Evolutionary conservation across 2,888 invertebrate species (phyloP).

Genomic region (Plebejus anna): DNA sequence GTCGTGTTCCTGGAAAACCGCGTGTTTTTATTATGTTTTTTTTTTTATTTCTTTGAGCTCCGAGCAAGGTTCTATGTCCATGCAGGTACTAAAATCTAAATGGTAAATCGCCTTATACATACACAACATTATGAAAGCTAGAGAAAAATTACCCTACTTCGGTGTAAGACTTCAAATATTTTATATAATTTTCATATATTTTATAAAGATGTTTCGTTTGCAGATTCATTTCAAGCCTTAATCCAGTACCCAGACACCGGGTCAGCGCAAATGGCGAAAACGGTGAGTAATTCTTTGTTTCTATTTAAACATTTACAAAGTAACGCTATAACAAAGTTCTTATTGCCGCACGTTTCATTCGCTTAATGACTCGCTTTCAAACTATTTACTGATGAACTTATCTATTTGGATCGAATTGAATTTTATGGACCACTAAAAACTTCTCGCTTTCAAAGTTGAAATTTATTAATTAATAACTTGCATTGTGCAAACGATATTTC

Average conservation of each 20-base stretch:
- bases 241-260: conserved; percentile 99
- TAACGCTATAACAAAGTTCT: conserved; percentile 70
- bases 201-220: conserved; percentile 48
- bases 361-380: conserved; percentile 67
- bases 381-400: conserved; percentile 65
- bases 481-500: conserved; percentile 13
- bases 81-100: too few relatives aligned
- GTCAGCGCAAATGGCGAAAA: conserved; percentile 98
- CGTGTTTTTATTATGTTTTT: not conserved
- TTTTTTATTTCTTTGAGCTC: too few relatives aligned
- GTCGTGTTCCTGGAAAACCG: too few relatives aligned
- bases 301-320: conserved; percentile 70
- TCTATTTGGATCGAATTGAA: conserved; percentile 39
- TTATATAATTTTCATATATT: conserved; percentile 29
- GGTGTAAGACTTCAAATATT: not conserved
- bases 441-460: conserved; percentile 7
- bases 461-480: conserved; percentile 18
- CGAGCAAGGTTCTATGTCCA: too few relatives aligned
- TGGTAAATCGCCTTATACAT: too few relatives aligned
- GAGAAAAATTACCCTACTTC: not conserved
- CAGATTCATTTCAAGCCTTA: conserved; percentile 98
- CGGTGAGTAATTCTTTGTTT: conserved; percentile 83
- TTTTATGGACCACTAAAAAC: not conserved
- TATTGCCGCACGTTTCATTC: conserved; percentile 72
- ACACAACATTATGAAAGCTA: not conserved